phyloP scores from a whole-genome alignment of 2,113 vertebrate species.

The Peromyscus leucopus region DNA sequence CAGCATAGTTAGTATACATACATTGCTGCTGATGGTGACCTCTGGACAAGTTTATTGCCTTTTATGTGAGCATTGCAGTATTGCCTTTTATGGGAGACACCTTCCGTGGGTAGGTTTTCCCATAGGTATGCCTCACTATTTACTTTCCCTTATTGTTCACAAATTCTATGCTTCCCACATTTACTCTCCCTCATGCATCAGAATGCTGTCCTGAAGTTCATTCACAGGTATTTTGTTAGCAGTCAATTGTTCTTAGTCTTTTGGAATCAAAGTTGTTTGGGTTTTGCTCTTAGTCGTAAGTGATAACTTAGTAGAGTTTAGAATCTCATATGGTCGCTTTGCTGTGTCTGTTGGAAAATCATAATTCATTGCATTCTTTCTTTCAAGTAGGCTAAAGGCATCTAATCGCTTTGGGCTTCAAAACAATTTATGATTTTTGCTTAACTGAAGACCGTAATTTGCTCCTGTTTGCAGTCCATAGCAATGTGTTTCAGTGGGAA shows the following conservation, averaged over 20 bases:
- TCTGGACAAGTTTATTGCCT: neutral
- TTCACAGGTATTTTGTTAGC: neutral
- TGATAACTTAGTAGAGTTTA: neutral
- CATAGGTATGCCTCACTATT: neutral
- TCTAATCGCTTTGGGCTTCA: neutral
- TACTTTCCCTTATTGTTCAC: neutral
- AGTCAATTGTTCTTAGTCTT: neutral
- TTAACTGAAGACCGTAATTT: neutral
- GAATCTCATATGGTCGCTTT: neutral
- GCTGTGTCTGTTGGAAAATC: neutral
- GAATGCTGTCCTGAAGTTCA: neutral
- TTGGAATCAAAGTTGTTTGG: neutral
- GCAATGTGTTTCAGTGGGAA: neutral
- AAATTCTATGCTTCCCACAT: neutral
- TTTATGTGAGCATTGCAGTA: neutral
- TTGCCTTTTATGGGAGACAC: neutral
- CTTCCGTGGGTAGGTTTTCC: neutral
- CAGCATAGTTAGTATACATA: neutral
- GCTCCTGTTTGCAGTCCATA: neutral
- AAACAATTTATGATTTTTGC: neutral
- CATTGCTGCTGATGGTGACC: neutral
- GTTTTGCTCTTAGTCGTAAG: conserved; percentile 11
- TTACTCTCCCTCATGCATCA: neutral
- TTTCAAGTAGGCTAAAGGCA: neutral
- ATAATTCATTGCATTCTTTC: neutral